Base-by-base conservation (phyloP, 2,797 vertebrate species). In the Pangasius larnaudii region DNA sequence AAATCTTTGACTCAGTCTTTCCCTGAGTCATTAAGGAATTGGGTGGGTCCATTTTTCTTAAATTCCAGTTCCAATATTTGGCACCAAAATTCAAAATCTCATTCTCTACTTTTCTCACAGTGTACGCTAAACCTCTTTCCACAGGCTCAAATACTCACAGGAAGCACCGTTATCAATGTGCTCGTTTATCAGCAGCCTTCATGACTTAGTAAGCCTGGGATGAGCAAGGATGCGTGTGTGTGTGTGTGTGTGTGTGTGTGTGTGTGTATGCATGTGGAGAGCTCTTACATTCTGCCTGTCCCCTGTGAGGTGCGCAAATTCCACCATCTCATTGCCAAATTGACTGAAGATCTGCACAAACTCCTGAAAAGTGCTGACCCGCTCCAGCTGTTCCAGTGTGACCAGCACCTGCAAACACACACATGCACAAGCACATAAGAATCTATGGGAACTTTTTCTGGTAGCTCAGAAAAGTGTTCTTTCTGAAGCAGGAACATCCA, bases 291-390 rank as follows among this genome's bases (percentile, higher is more conserved):
- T 99, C 95, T 99, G 99, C 74, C 99, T 94, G 94, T 99, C 99
- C 93, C 99, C 99, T 3, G 98, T 99, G 89, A 99, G 97, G 95
- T 99, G 98, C 87, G 99, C 99, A 88, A 99, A 99, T 94, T 99
- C 98, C 92, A 99, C 99, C 99, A 99, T 99, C 96, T 99, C 98
- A 84, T 99, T 99, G 91, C 98, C 99, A 96, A 99, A 99, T 86
- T 99, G 98, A 93, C 98, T 99, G 96, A 99, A 99, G 95, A 99
- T 99, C 94, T 99, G 99, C 58, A 99, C 99, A 96, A 99, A 99
- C 91, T 99, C 98, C 93, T 99, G 99, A 95, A 99, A 99, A 94
- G 97, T 99, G 94, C 94, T 97, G 93, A 99, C 98, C 95, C 96
- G 96, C 93, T 99, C 99, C 94, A 99, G 94, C 90, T 98, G 97